These are phyloP conservation scores for Gadopsis bispinosus DNA, from an alignment of 2,797 vertebrate genomes.

Conservation along the genomic window DNA sequence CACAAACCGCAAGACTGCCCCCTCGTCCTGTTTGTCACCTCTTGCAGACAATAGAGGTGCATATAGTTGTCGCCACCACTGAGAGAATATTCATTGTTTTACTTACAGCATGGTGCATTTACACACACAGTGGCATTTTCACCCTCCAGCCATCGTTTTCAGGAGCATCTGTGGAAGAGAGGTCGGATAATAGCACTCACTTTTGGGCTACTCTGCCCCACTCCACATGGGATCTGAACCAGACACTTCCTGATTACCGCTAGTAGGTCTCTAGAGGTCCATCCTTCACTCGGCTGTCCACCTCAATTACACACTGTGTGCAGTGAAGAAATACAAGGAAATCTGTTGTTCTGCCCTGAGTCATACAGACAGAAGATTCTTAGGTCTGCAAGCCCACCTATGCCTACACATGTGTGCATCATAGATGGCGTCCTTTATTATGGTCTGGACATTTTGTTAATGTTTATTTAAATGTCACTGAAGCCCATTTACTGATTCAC, in stretches of 20 bases:
- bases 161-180: constrained; percentile 39
- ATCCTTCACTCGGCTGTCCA: constrained; percentile 59
- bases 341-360: constrained; percentile 45
- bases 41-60: constrained; percentile 36
- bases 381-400: constrained; percentile 14
- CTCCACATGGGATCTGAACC: constrained; percentile 65
- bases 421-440: neutral
- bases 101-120: constrained; percentile 43
- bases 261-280: constrained; percentile 55
- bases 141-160: constrained; percentile 48
- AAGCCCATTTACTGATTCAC: neutral
- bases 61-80: constrained; percentile 38
- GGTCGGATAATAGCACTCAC: constrained; percentile 59
- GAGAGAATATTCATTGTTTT: constrained; percentile 55
- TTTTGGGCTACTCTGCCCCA: constrained; percentile 49
- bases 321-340: constrained; percentile 37
- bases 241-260: constrained; percentile 69
- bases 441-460: neutral
- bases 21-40: constrained; percentile 33
- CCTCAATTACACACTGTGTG: constrained; percentile 52
- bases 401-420: constrained; percentile 9
- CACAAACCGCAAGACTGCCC: constrained; percentile 34
- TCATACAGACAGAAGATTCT: constrained; percentile 37
- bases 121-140: constrained; percentile 37
- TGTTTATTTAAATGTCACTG: neutral